These are phyloP conservation scores for Teinopalpus imperialis DNA, from an alignment of 2,888 invertebrate genomes.

Conservation along the genomic window DNA sequence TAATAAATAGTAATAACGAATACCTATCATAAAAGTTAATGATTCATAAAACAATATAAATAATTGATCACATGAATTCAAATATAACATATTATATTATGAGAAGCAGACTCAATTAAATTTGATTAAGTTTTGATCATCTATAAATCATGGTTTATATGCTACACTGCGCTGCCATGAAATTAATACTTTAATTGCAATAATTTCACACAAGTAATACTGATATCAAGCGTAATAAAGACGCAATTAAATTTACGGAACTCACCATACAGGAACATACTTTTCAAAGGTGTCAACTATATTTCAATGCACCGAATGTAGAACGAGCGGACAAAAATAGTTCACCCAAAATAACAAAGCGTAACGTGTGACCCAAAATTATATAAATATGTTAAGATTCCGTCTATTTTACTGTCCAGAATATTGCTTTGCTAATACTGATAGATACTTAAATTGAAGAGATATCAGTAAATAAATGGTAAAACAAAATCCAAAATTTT, in stretches of 20 bases:
- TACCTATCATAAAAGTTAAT: too few species aligned
- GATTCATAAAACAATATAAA: too few species aligned
- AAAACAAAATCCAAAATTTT: slow-evolving; percentile 61
- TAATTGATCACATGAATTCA: too few species aligned
- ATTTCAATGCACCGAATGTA: slow-evolving; percentile 74
- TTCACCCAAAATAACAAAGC: slow-evolving; percentile 71
- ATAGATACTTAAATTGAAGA: slow-evolving; percentile 33
- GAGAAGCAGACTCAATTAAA: too few species aligned
- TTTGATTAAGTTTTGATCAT: too few species aligned
- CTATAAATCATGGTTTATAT: too few species aligned
- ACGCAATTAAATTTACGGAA: slow-evolving; percentile 29
- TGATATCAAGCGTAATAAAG: too few species aligned
- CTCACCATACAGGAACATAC: slow-evolving; percentile 71
- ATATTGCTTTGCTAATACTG: slow-evolving; percentile 14
- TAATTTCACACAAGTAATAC: too few species aligned
- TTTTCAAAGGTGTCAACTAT: slow-evolving; percentile 75
- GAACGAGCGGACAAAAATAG: slow-evolving; percentile 79
- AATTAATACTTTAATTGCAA: too few species aligned
- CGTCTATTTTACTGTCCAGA: slow-evolving; percentile 4
- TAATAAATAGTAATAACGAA: slow-evolving; percentile 3
- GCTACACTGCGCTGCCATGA: too few species aligned
- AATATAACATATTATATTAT: too few species aligned
- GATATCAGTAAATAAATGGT: slow-evolving; percentile 43
- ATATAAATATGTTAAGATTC: slow-evolving; percentile 18
- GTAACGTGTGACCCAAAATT: slow-evolving; percentile 29